Evolutionary conservation across 2,888 invertebrate species (phyloP), one percentile per base, ranked within the genome.

Genomic region (Agelastica alni): DNA sequence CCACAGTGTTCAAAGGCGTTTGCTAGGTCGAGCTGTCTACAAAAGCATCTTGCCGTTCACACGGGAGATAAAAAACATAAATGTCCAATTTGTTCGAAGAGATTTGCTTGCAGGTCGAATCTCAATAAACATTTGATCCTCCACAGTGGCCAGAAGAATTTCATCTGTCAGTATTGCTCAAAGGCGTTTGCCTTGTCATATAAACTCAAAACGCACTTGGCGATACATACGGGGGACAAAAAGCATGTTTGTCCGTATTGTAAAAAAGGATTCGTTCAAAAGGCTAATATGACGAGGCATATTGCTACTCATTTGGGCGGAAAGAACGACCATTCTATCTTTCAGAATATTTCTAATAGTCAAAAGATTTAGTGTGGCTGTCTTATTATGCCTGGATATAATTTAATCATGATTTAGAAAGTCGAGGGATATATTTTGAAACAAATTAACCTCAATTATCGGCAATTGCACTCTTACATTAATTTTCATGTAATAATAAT

Each of bases 161-260:
- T 42, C 10, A 42, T 42, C 30, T 42, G 42, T 16, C 42, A 42
- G 4, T 42, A 42, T 10, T 42, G 42, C 16, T 42, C 42, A 2
- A 42, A 42, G 16, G 42, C 42, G 9, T 42, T 42, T 30, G 42
- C 42, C 4, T 28, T 42, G n/a, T 14, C 30, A 5, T 42, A 26
- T n/a, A 42, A 42, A 22, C 17, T 42, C n/a, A 42, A 42, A n/a
- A 28, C 28, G 30, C 42, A 42, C 10, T 2, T 42, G 7, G 42
- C 42, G 3, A 42, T 42, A 28, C 42, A 42, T 42, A 42, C 42
- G n/a, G 42, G 30, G 4, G 42, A 42, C 28, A 42, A 42, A 16
- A 42, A 42, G 16, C 42, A 42, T 5, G 6, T 42, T 3, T 42
- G 42, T 14, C 42, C 42, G n/a, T 42, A 12, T 26, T 42, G 42